Evolutionary conservation across 2,113 vertebrate genomes (phyloP).

Genomic region (Noturus placidus): DNA sequence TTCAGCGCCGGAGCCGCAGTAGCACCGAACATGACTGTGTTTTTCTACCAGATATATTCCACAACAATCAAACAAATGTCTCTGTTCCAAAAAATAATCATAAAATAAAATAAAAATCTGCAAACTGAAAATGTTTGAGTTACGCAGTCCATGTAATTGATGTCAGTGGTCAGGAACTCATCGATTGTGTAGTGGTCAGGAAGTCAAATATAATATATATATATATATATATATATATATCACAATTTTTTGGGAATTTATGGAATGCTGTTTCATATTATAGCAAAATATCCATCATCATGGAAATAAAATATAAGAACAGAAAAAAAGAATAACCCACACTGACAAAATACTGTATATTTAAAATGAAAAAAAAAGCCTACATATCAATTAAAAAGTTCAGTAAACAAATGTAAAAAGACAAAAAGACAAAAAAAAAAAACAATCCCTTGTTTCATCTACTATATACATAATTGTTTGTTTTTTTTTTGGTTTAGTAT

Average conservation of each 20-base stretch:
- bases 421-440: slow-evolving; percentile 71
- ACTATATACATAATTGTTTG: slow-evolving; percentile 67
- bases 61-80: neutral
- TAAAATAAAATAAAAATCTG: neutral
- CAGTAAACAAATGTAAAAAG: slow-evolving; percentile 68
- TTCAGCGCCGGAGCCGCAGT: neutral
- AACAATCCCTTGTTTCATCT: slow-evolving; percentile 73
- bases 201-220: neutral
- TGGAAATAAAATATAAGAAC: slow-evolving; percentile 28
- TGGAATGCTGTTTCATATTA: slow-evolving; percentile 23
- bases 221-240: neutral
- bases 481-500: slow-evolving; percentile 74
- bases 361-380: neutral
- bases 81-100: neutral
- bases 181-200: neutral
- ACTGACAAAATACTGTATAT: neutral
- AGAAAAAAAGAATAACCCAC: neutral
- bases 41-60: neutral
- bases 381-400: slow-evolving; percentile 58
- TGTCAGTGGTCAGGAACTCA: no score
- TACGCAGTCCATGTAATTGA: neutral
- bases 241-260: slow-evolving; percentile 22
- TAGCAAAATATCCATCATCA: slow-evolving; percentile 13
- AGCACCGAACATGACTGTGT: slow-evolving; percentile 35
- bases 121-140: neutral